phyloP scores from a whole-genome alignment of 1,140 invertebrate genomes.

The Bicyclus anynana region DNA sequence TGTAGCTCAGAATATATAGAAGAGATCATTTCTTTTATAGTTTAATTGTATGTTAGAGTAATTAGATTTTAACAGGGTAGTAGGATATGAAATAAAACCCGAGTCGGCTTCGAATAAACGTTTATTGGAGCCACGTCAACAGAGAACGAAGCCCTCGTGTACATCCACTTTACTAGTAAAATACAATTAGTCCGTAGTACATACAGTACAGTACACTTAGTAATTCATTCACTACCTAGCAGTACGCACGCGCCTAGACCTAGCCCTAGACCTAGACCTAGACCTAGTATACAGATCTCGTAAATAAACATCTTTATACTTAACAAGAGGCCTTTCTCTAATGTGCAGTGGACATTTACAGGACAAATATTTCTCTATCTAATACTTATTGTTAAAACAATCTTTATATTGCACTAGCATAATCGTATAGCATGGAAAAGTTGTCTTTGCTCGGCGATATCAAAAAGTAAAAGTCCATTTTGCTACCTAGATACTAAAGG shows the following conservation, averaged over 20 bases:
- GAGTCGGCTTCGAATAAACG: constrained; percentile 61
- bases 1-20: too few relatives aligned
- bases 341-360: background rate
- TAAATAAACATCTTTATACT: constrained; percentile 37
- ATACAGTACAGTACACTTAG: too few relatives aligned
- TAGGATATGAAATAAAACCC: constrained; percentile 42
- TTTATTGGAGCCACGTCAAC: constrained; percentile 68
- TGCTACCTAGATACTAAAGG: too few relatives aligned
- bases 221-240: constrained; percentile 43
- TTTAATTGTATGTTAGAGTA: too few relatives aligned
- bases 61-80: background rate
- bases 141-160: constrained; percentile 51
- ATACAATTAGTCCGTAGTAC: constrained; percentile 59
- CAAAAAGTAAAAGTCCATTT: too few relatives aligned
- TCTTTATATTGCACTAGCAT: too few relatives aligned
- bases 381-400: too few relatives aligned
- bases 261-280: constrained; percentile 29
- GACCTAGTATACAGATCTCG: constrained; percentile 38
- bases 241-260: constrained; percentile 7
- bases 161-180: constrained; percentile 63
- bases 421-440: too few relatives aligned
- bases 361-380: background rate
- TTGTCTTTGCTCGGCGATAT: too few relatives aligned
- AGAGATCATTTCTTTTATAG: too few relatives aligned
- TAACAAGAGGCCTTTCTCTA: background rate